Base-by-base conservation (phyloP, 2,797 vertebrate species). In the Triplophysa yarkandensis region DNA sequence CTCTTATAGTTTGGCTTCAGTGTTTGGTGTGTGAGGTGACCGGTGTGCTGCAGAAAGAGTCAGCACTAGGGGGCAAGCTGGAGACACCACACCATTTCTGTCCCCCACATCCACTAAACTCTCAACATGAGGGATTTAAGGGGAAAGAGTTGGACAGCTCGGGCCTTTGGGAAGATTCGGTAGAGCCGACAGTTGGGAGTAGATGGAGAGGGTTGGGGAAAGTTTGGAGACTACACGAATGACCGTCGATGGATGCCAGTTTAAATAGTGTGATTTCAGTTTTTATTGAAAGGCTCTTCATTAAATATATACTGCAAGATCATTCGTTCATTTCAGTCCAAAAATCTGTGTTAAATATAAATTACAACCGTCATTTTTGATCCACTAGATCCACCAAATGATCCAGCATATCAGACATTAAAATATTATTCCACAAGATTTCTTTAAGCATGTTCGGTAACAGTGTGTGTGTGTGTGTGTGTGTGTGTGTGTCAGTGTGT, bases 21-120 rank as follows among this genome's bases (percentile, higher is more conserved):
- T 43, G 34, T 77, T 81, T 63, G 14, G 36, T 39, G 36, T 28
- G 54, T 17, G 54, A 55, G 4, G n/a, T n/a, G n/a, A n/a, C n/a
- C n/a, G 9, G 19, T 16, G 30, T 69, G 46, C 43, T 76, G 28
- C 66, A 39, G 55, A 30, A 57, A 19, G 30, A 75, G 61, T 73
- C 70, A 77, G 77, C 82, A 82, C 83, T 77, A 76, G 84, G 72
- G 82, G 82, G 81, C 67, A 69, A 78, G 54, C 79, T 68, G 69
- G 55, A 83, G 81, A 77, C 82, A 76, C 81, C 75, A 32, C 72
- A 76, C 70, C 70, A 25, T 25, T 34, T 74, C 65, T 65, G 61
- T 66, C 74, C 10, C 58, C 60, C 67, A 76, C 7, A 25, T 14
- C 34, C 25, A 36, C 32, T 28, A 36, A 16, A 36, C 44, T 23